Evolutionary conservation across 2,113 vertebrate species (phyloP).

Genomic region (Gopherus flavomarginatus): DNA sequence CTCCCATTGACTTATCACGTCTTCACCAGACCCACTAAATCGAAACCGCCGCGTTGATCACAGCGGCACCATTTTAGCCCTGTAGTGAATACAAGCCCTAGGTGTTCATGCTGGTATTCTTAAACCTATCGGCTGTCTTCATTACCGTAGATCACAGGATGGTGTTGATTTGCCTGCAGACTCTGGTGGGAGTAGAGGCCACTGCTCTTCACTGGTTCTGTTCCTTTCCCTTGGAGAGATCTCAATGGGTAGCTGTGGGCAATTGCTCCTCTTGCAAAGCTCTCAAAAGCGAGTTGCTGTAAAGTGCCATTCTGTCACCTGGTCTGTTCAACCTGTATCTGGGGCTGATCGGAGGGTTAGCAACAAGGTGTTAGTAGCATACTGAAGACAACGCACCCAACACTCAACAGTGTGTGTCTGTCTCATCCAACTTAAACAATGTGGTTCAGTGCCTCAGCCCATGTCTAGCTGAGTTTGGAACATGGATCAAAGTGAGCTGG

Average conservation of each 20-base stretch:
- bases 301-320: neutral
- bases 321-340: neutral
- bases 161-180: neutral
- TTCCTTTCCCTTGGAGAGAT: neutral
- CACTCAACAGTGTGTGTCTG: neutral
- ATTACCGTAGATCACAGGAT: neutral
- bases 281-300: neutral
- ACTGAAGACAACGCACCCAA: too few relatives aligned
- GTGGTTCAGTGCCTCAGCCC: neutral
- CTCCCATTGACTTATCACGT: too few relatives aligned
- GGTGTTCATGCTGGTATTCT: neutral
- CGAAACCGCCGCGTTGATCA: too few relatives aligned
- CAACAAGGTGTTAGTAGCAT: too few relatives aligned
- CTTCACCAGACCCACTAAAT: too few relatives aligned
- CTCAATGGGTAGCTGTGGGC: neutral
- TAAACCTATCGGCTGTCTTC: neutral
- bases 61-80: too few relatives aligned
- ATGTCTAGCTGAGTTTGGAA: too few relatives aligned
- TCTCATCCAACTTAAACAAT: neutral
- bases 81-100: too few relatives aligned
- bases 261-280: neutral
- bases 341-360: neutral
- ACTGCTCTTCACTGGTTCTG: neutral
- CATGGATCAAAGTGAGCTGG: neutral
- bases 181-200: neutral